Evolutionary conservation across 2,888 invertebrate species (phyloP).

Genomic region (Zhengitettix transpicula): DNA sequence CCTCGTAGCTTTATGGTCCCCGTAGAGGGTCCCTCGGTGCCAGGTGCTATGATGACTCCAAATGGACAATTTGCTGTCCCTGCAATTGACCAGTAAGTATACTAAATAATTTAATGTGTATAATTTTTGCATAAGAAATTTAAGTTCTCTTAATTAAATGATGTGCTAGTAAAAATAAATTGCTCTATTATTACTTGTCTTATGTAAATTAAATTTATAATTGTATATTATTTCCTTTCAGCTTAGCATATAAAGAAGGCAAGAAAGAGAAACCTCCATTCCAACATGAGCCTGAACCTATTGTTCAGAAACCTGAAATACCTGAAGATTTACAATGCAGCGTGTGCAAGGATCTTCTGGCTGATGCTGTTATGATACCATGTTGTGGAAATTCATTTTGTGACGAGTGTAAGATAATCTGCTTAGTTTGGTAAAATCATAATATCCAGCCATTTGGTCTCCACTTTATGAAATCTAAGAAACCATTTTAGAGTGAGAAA

Average conservation of each 20-base stretch:
- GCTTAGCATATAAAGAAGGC: conserved; percentile 63
- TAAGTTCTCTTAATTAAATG: not conserved
- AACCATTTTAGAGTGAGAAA: too few relatives aligned
- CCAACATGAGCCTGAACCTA: conserved; percentile 34
- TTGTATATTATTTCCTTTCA: conserved; percentile 21
- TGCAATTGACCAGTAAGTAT: conserved; percentile 65
- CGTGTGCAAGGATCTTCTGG: conserved; percentile 79
- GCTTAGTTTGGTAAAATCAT: too few relatives aligned
- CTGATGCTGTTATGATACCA: conserved; percentile 93
- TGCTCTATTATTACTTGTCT: not conserved
- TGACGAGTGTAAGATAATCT: conserved; percentile 77
- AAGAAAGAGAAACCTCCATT: conserved; percentile 52
- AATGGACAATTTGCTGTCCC: conserved; percentile 79
- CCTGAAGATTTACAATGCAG: conserved; percentile 86
- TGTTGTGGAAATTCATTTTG: conserved; percentile 98
- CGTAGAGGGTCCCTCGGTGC: conserved; percentile 75
- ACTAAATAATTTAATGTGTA: not conserved
- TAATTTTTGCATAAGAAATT: not conserved
- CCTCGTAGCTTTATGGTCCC: conserved; percentile 91
- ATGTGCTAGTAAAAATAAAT: not conserved
- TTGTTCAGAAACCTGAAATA: conserved; percentile 46
- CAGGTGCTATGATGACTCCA: conserved; percentile 82
- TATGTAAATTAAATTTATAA: not conserved
- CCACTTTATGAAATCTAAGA: too few relatives aligned
- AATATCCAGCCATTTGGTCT: too few relatives aligned